Evolutionary conservation across 2,113 vertebrate species (phyloP), one percentile per base, ranked within the genome.

Genomic region (Haliaeetus leucogaster): DNA sequence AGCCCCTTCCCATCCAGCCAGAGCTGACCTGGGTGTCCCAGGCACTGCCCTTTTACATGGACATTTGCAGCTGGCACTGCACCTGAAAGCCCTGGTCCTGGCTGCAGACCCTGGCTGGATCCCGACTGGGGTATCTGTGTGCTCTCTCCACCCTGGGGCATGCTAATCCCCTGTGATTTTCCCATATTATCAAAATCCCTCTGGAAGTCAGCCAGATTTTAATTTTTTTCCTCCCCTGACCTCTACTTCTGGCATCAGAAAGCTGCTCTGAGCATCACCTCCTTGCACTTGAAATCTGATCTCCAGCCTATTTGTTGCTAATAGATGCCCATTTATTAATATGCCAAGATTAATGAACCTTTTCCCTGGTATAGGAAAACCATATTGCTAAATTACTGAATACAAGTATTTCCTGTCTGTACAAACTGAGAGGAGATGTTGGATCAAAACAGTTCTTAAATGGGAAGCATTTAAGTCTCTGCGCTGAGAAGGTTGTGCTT

Each of bases 311-410:
- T 90, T 85, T 82, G 26, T 76, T 95, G 71, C 50, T 94, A 89
- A 93, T 62, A 82, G 87, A 42, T 76, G 36, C 9, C 47, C 70
- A 65, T 88, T 90, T 93, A 82, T 94, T 90, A 91, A 92, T 68
- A 61, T 80, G 79, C 65, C 66, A 80, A 86, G 67, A 87, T 80
- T 94, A 96, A 95, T 76, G 82, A 68, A 77, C 66, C 79, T 73
- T 92, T 96, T 68, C 67, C 74, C 30, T 65, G 40, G 16, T 77
- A 86, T 36, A 70, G 91, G 63, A 92, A 86, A 96, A 83, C 40
- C 71, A 43, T 52, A 76, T 83, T 90, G 58, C 79, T 93, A 36
- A 61, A 73, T 90, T 90, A 83, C 40, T 18, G 30, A 48, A 45
- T 59, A 50, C 32, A 59, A 7, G 14, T 79, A 38, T 90, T 86